Percentiles rank a stretch among this genome's conserved stretches.
These are phyloP conservation scores for Oryzias dopingdopingensis DNA, from an alignment of 2,797 vertebrate genomes.

Conservation along the genomic window DNA sequence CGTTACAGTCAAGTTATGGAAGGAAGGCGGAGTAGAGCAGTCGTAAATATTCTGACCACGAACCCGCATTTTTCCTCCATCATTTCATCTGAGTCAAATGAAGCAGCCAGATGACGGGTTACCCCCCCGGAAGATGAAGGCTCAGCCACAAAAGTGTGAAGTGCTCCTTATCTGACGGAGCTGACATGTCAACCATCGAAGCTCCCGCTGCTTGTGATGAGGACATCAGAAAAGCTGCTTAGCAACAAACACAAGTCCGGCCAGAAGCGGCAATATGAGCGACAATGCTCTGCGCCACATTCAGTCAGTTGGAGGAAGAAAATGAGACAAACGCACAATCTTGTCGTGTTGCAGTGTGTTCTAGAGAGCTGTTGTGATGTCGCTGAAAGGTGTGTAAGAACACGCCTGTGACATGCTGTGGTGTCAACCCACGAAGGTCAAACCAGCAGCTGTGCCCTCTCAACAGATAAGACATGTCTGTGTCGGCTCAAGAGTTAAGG, in stretches of 20 bases:
- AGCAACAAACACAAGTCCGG: conserved; percentile 42
- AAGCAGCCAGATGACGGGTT: conserved; percentile 22
- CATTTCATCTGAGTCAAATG: conserved; percentile 20
- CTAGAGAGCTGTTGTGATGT: not conserved
- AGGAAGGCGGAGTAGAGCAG: no score
- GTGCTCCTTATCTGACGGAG: conserved; percentile 16
- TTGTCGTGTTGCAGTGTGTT: conserved; percentile 3
- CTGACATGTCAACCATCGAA: conserved; percentile 16
- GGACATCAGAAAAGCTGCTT: conserved; percentile 42
- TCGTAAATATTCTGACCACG: conserved; percentile 2
- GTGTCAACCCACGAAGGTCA: conserved; percentile 8
- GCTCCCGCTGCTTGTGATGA: conserved; percentile 29
- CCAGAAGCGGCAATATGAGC: conserved; percentile 39
- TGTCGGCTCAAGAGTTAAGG: conserved; percentile 3
- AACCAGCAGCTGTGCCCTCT: conserved; percentile 25
- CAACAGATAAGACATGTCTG: conserved; percentile 1
- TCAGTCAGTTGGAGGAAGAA: conserved; percentile 40
- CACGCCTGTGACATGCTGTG: conserved; percentile 3
- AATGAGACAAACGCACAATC: conserved; percentile 35
- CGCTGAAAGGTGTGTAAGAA: conserved; percentile 9
- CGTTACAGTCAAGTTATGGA: no score
- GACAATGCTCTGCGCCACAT: conserved; percentile 56
- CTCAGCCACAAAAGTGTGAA: conserved; percentile 22
- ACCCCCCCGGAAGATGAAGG: conserved; percentile 19
- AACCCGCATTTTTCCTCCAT: conserved; percentile 4